Conservation (phyloP, 2,888 invertebrate genomes). For the Camptogramma bilineatum region DNA sequence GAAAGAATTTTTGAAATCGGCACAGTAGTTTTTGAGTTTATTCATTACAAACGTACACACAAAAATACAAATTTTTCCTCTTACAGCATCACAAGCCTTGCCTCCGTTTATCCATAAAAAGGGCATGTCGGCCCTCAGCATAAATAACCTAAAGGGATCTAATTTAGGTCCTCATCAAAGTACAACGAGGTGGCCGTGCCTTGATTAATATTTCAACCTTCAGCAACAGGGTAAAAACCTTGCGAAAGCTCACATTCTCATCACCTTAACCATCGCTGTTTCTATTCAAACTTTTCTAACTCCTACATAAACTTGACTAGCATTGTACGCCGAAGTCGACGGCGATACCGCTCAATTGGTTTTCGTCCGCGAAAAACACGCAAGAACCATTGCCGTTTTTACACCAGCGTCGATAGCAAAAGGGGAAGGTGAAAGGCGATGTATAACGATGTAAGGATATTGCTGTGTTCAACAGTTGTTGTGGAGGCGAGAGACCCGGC, state of each 20-base stretch:
- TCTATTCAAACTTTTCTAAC: not conserved
- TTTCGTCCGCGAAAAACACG: not conserved
- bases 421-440: conserved; percentile 24
- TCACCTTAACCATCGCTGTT: conserved; percentile 24
- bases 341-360: not conserved
- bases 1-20: no score
- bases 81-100: conserved; percentile 28
- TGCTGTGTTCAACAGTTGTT: conserved; percentile 38
- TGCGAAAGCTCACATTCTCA: not conserved
- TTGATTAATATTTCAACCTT: conserved; percentile 55
- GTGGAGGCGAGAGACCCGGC: conserved; percentile 8
- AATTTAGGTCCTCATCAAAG: conserved; percentile 57
- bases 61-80: no score
- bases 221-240: conserved; percentile 42
- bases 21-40: no score
- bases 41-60: no score
- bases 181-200: conserved; percentile 47
- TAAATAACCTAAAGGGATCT: conserved; percentile 53
- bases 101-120: conserved; percentile 39
- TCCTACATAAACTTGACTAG: not conserved
- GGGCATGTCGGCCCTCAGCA: conserved; percentile 32
- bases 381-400: conserved; percentile 23
- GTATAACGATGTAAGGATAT: conserved; percentile 3
- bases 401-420: not conserved
- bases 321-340: conserved; percentile 17